Conservation (phyloP, 2,888 invertebrate species). For the Noctua janthina region DNA sequence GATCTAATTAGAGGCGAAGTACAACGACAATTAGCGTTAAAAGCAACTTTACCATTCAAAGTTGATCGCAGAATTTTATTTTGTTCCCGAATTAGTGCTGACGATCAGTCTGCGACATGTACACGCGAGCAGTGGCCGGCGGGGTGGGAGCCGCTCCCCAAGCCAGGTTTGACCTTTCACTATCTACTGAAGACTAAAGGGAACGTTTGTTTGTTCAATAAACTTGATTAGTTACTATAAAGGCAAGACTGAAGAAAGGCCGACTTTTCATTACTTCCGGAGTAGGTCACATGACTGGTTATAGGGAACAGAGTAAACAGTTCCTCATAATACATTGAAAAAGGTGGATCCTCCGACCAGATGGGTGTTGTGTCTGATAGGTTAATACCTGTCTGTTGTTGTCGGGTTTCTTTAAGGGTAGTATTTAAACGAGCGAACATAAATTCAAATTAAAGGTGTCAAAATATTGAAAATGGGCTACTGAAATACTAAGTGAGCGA, state of each 20-base stretch:
- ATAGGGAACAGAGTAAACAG: background rate
- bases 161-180: slow-evolving; percentile 53
- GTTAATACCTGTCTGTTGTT: background rate
- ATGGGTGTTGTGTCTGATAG: background rate
- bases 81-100: slow-evolving; percentile 17
- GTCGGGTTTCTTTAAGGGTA: background rate
- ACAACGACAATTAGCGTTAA: background rate
- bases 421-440: too few species aligned
- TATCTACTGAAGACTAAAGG: slow-evolving; percentile 47
- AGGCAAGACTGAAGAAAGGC: slow-evolving; percentile 9
- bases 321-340: background rate
- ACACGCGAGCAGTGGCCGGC: slow-evolving; percentile 23
- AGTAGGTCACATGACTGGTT: background rate
- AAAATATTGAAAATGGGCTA: too few species aligned
- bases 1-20: background rate
- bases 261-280: slow-evolving; percentile 19
- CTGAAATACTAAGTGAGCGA: too few species aligned
- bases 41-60: background rate
- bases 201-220: slow-evolving; percentile 52
- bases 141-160: slow-evolving; percentile 45
- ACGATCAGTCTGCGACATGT: slow-evolving; percentile 21
- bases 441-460: too few species aligned
- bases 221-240: slow-evolving; percentile 38
- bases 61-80: slow-evolving; percentile 1
- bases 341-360: background rate